A percentile compares a stretch with the other conserved stretches of the same genome.
Evolutionary conservation across 92 coral and sea anemone genomes (phyloP).

Genomic region (Parazoanthus darwini): DNA sequence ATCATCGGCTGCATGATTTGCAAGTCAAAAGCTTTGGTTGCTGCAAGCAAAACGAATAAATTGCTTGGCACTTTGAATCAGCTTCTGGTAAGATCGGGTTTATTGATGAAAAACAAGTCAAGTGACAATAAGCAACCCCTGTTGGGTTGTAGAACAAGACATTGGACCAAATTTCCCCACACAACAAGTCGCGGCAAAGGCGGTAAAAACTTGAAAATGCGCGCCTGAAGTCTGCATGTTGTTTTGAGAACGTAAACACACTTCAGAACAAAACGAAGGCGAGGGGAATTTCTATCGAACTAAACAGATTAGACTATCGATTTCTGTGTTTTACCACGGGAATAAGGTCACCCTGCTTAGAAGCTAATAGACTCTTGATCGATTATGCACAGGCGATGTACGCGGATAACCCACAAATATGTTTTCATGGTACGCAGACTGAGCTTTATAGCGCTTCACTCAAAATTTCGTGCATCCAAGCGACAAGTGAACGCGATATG

Average conservation of each 20-base stretch:
- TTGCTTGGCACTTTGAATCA: neutral
- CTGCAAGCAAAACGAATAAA: neutral
- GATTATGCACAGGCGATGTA: constrained; percentile 41
- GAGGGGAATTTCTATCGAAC: constrained; percentile 6
- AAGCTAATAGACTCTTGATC: constrained; percentile 45
- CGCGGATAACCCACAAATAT: constrained; percentile 16
- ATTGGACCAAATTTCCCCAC: neutral
- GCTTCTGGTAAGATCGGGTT: neutral
- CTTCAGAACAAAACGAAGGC: neutral
- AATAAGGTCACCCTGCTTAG: constrained; percentile 45
- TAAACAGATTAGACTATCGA: constrained; percentile 37
- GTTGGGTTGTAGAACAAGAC: constrained; percentile 6
- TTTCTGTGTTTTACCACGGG: constrained; percentile 35
- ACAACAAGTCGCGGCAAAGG: neutral
- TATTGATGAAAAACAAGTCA: neutral
- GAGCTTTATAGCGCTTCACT: neutral
- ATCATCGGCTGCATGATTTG: constrained; percentile 30
- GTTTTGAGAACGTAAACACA: neutral
- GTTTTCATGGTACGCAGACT: constrained; percentile 1
- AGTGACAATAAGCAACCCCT: constrained; percentile 3
- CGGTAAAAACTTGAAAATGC: neutral
- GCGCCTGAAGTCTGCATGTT: neutral
- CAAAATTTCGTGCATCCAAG: constrained; percentile 7
- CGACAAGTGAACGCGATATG: neutral
- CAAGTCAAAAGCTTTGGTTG: constrained; percentile 40